Evolutionary conservation across 2,888 invertebrate species (phyloP).

Genomic region (Dichetophora obliterata): DNA sequence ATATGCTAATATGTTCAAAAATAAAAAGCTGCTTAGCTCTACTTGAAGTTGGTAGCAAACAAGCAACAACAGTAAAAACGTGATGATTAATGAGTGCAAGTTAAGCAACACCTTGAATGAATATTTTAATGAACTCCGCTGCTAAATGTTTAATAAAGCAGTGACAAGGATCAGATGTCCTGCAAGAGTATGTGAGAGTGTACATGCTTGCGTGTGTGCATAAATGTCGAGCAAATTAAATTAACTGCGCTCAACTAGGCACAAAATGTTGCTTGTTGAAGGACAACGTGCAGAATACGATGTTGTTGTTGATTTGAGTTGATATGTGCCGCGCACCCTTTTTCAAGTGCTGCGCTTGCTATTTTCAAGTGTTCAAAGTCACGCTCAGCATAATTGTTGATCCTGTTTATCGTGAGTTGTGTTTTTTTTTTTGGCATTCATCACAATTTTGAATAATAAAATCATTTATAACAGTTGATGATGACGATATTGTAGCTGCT

Average conservation of each 20-base stretch:
- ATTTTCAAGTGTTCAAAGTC: conserved; percentile 54
- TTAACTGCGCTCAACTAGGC: conserved; percentile 51
- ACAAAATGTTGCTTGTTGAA: background rate
- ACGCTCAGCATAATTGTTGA: conserved; percentile 25
- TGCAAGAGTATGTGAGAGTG: background rate
- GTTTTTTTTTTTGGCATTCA: conserved; percentile 30
- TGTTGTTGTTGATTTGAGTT: background rate
- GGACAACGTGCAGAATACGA: background rate
- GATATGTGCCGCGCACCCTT: background rate
- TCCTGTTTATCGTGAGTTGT: conserved; percentile 27
- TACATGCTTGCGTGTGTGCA: conserved; percentile 51
- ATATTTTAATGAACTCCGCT: background rate
- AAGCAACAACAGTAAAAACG: conserved; percentile 7
- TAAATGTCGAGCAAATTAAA: conserved; percentile 59
- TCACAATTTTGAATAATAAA: conserved; percentile 58
- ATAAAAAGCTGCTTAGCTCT: background rate
- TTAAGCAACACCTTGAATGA: background rate
- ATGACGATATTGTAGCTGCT: background rate
- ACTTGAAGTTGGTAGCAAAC: conserved; percentile 36
- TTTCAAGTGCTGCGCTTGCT: background rate
- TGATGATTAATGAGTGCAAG: conserved; percentile 36
- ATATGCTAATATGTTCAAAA: conserved; percentile 45
- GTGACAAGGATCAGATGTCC: conserved; percentile 5
- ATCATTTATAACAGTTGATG: conserved; percentile 54
- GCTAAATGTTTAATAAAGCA: background rate